Percentiles rank a stretch among this genome's conserved stretches.
Conservation (phyloP, 2,888 invertebrate species). For the Pterostichus niger region DNA sequence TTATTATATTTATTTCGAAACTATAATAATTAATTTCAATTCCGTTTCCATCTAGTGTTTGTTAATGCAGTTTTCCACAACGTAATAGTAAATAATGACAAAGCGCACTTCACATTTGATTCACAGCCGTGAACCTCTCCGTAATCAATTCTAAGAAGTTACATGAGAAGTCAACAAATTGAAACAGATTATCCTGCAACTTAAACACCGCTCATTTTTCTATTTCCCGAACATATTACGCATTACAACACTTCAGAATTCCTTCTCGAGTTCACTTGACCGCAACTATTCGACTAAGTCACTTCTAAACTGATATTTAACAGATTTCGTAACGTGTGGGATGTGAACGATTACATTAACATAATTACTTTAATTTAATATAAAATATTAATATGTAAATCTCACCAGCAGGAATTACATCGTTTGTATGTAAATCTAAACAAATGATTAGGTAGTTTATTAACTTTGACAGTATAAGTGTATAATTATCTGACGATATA, state of each 20-base stretch:
- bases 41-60: not conserved
- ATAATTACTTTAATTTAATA: conserved; percentile 9
- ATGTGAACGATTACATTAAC: not conserved
- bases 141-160: conserved; percentile 7
- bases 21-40: no score
- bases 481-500: not conserved
- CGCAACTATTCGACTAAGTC: no score
- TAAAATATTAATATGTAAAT: conserved; percentile 15
- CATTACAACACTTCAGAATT: not conserved
- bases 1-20: no score
- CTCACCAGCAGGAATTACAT: not conserved
- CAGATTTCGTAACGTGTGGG: not conserved
- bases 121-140: not conserved
- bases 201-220: conserved; percentile 6
- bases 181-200: conserved; percentile 6
- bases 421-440: conserved; percentile 11
- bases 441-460: conserved; percentile 2
- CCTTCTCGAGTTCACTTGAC: not conserved
- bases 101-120: not conserved
- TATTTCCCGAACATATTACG: conserved; percentile 6
- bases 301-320: no score
- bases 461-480: not conserved
- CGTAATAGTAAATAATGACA: not conserved
- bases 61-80: not conserved
- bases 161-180: conserved; percentile 12